phyloP scores from a whole-genome alignment of 2,888 invertebrate genomes.

The Diarsia rubi region DNA sequence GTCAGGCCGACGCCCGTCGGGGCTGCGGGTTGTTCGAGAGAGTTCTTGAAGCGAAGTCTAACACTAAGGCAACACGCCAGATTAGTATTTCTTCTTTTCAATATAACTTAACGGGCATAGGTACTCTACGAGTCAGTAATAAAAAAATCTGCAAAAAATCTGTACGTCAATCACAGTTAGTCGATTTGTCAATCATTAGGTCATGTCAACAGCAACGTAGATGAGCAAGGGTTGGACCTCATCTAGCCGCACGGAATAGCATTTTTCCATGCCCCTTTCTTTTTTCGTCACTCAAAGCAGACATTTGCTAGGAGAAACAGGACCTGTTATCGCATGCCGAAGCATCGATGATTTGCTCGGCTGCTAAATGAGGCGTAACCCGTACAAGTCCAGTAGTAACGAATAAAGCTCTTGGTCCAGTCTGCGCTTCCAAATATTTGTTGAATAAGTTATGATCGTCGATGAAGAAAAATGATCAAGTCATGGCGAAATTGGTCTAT shows the following conservation, averaged over 20 bases:
- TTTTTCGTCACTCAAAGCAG: background rate
- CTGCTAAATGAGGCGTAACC: background rate
- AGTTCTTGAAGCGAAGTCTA: no score
- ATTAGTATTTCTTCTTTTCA: background rate
- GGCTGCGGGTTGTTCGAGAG: no score
- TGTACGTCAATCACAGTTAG: background rate
- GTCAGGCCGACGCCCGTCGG: no score
- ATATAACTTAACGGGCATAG: background rate
- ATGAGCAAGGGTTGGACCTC: background rate
- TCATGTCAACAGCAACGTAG: slow-evolving; percentile 11
- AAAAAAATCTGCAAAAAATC: slow-evolving; percentile 31
- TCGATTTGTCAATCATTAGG: slow-evolving; percentile 7
- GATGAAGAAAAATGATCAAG: background rate
- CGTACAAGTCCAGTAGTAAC: background rate
- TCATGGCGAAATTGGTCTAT: slow-evolving; percentile 10
- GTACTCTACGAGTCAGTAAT: background rate
- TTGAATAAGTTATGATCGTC: background rate
- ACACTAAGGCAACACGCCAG: no score
- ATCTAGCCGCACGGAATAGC: background rate
- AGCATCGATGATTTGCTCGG: background rate
- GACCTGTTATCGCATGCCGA: background rate
- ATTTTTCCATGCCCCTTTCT: background rate
- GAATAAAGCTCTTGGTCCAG: background rate
- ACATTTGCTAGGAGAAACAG: background rate
- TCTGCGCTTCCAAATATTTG: slow-evolving; percentile 2